Base-by-base conservation (phyloP, 2,797 vertebrate species). In the Chromobotia macracanthus region DNA sequence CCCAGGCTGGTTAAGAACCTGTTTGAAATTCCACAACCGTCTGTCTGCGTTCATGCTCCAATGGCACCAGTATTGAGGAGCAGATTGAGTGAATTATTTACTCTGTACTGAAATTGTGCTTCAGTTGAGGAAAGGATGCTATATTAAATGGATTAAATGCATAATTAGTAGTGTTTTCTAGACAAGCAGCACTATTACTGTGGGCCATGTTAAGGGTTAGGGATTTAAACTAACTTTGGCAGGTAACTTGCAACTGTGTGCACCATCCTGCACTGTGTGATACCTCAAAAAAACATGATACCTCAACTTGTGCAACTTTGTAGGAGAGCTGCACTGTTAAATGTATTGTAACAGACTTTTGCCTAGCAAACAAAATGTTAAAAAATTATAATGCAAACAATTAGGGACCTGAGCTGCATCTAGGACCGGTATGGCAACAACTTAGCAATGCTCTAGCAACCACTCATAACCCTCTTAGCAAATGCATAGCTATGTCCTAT, bases 1-100 rank as follows among this genome's bases (percentile, higher is more conserved):
- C 72, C 41, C 28, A 41, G 41, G 50, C 55, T 78, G 87, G 80
- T 89, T 87, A 81, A 73, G 80, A 75, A 18, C 41, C 81, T 85
- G 79, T 87, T 90, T 88, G 79, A 81, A 85, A 88, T 89, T 85
- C 85, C 31, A 31, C 65, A 73, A 67, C 64, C 28, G 67, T 64
- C 46, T 70, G 55, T 70, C 56, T 31, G 67, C 16, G 67, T 78
- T 78, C 76, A 78, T 38, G 76, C 67, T 78, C 56, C 28, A 19
- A 13, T 58, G 25, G 46, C 55, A 31, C 19, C 15, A 70, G 44
- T 71, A 25, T 78, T 78, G 61, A 66, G 73, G 60, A 35, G 73
- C 16, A 51, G 48, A 75, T 55, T 66, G 56, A 72, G n/a, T 53
- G 48, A 72, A 58, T 79, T 75, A 73, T 67, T 71, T 66, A 25